Evolutionary conservation across 2,113 vertebrate genomes (phyloP).

Genomic region (Microtus oregoni): DNA sequence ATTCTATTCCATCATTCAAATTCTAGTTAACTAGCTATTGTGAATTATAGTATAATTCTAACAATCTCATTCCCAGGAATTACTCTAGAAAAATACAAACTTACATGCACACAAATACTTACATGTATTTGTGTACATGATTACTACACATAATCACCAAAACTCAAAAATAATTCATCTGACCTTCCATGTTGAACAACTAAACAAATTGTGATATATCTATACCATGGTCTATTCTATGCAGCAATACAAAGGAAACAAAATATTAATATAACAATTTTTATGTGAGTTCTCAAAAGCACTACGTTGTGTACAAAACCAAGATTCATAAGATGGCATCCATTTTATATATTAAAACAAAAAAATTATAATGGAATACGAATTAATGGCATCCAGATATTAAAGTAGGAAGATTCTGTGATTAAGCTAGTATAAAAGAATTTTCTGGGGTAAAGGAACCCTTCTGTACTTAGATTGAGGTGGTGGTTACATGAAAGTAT

Average conservation of each 20-base stretch:
- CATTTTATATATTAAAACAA: conserved; percentile 40
- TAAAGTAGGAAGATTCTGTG: neutral
- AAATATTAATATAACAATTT: conserved; percentile 43
- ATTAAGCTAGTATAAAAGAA: neutral
- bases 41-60: conserved; percentile 47
- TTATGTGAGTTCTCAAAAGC: conserved; percentile 44
- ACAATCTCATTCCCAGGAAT: neutral
- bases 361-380: conserved; percentile 26
- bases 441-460: neutral
- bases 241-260: conserved; percentile 44
- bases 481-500: conserved; percentile 18
- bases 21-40: conserved; percentile 31
- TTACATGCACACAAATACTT: conserved; percentile 44
- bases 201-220: neutral
- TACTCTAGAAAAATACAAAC: conserved; percentile 44
- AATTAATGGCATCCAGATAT: neutral
- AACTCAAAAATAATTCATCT: conserved; percentile 49
- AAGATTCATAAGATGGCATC: conserved; percentile 45
- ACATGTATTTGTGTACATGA: neutral
- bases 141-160: conserved; percentile 12
- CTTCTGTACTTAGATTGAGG: neutral
- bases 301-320: conserved; percentile 30
- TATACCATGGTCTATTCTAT: neutral
- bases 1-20: conserved; percentile 57
- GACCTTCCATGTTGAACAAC: neutral